These are phyloP conservation scores for Apostichopus japonicus DNA, from an alignment of 35 echinoderm and acorn worm species.

Conservation along the genomic window DNA sequence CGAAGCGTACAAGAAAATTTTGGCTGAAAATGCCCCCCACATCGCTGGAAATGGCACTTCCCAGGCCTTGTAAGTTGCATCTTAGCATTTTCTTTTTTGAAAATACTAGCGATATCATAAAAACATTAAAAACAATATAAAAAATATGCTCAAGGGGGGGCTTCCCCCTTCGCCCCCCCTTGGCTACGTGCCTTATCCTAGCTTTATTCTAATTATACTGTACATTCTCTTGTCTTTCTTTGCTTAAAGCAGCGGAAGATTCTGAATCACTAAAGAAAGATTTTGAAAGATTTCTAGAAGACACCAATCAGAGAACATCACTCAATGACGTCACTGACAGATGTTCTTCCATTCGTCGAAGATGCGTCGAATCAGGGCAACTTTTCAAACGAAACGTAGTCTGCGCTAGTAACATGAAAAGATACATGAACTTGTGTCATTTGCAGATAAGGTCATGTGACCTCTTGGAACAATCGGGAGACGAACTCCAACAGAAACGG, in stretches of 20 bases:
- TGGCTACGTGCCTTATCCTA: too few species aligned
- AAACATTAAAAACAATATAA: too few species aligned
- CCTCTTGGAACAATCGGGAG: neutral
- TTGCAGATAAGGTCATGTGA: constrained; percentile 15
- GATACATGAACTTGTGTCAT: constrained; percentile 14
- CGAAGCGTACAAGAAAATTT: too few species aligned
- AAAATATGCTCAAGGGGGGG: too few species aligned
- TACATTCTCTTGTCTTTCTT: too few species aligned
- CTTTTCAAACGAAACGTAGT: constrained; percentile 16
- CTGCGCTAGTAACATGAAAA: constrained; percentile 27
- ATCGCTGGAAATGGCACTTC: too few species aligned
- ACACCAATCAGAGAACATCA: neutral
- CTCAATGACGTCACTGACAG: neutral
- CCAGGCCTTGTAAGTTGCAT: too few species aligned
- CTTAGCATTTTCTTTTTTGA: too few species aligned
- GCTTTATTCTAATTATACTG: too few species aligned
- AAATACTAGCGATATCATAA: too few species aligned
- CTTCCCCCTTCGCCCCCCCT: too few species aligned
- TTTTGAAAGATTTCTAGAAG: neutral
- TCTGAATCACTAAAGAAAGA: neutral
- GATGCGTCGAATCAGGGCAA: neutral
- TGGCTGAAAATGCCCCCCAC: too few species aligned
- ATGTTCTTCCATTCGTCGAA: neutral
- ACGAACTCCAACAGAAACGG: neutral
- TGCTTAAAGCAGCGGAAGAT: neutral